These are phyloP conservation scores for Gisinianus flammeolus DNA, from an alignment of 2,888 invertebrate species.

Conservation along the genomic window DNA sequence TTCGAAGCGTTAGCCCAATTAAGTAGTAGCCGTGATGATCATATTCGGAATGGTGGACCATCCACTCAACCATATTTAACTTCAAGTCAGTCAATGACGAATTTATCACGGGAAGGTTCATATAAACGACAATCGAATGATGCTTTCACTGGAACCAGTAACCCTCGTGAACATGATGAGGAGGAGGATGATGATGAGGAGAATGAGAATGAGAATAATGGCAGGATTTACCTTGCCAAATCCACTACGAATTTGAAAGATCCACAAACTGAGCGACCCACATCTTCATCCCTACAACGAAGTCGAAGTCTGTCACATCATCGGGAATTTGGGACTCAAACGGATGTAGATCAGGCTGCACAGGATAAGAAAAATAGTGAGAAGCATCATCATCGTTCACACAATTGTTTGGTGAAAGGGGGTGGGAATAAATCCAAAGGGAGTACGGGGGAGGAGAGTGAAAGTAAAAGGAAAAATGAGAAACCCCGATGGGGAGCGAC, in stretches of 20 bases:
- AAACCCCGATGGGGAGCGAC: constrained; percentile 64
- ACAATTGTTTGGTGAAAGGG: constrained; percentile 43
- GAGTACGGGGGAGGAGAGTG: constrained; percentile 27
- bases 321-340: constrained; percentile 56
- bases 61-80: constrained; percentile 5
- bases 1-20: not conserved
- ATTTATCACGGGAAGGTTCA: constrained; percentile 12
- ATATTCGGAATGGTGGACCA: not conserved
- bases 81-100: constrained; percentile 30
- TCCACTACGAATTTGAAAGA: too few relatives aligned
- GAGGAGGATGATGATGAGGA: not conserved
- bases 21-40: not conserved
- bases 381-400: constrained; percentile 43
- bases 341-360: constrained; percentile 46
- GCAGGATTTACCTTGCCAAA: too few relatives aligned
- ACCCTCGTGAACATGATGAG: not conserved
- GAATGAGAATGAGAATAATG: not conserved
- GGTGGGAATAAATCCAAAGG: constrained; percentile 18
- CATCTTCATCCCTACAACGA: constrained; percentile 4
- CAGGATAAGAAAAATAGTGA: constrained; percentile 40
- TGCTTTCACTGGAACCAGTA: not conserved
- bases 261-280: not conserved
- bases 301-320: constrained; percentile 42
- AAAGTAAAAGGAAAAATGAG: constrained; percentile 55
- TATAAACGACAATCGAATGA: too few relatives aligned